phyloP scores from a whole-genome alignment of 2,888 invertebrate species.

The Linyphia triangularis region DNA sequence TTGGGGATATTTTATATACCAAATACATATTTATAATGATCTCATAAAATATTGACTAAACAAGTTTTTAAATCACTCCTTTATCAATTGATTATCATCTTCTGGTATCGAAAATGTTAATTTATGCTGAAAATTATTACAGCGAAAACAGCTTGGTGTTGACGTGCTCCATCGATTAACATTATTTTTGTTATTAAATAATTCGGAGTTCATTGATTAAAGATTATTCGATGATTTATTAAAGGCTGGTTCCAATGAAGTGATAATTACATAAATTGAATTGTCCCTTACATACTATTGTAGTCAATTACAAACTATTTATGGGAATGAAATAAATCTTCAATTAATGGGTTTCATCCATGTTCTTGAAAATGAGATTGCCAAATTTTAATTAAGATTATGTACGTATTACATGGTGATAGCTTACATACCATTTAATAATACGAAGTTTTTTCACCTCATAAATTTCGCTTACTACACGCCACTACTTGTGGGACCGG shows the following conservation, averaged over 20 bases:
- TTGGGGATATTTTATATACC: no score
- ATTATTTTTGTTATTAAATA: neutral
- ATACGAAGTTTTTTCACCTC: neutral
- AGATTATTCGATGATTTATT: neutral
- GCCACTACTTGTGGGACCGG: neutral
- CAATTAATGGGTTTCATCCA: neutral
- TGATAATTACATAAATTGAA: neutral
- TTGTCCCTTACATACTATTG: neutral
- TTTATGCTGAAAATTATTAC: neutral
- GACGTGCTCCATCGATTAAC: neutral
- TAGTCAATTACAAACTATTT: neutral
- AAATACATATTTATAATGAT: no score
- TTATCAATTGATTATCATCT: neutral
- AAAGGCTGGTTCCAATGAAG: neutral
- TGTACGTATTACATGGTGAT: neutral
- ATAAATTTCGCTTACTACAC: neutral
- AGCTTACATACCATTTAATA: neutral
- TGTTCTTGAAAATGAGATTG: neutral
- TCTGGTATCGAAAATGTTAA: neutral
- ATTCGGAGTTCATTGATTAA: neutral
- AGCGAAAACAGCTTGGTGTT: neutral
- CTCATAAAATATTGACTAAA: no score
- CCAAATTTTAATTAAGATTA: neutral
- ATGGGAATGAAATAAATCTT: neutral
- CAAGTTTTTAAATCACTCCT: no score